Evolutionary conservation across 2,113 vertebrate species (phyloP), one percentile per base, ranked within the genome.

Genomic region (Callipepla californica): DNA sequence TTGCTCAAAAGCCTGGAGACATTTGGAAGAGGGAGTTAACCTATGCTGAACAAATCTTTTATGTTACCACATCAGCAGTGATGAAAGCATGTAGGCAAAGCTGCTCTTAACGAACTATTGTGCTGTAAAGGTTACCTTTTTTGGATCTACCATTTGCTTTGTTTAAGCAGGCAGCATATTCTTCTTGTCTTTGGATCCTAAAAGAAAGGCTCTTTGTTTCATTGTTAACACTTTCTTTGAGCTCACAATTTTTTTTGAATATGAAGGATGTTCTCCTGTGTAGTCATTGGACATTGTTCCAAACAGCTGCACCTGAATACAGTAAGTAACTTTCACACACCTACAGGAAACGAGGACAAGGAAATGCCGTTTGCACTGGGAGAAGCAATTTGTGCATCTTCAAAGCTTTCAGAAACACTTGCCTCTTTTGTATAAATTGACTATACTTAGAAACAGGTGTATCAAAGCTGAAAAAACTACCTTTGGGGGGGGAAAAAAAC

Each of bases 381-480:
- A 85, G 75, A 91, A 92, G 68, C 65, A 85, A 80, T 81, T 28
- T 61, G 74, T 96, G 88, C 91, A 89, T 92, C 94, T 96, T 97
- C 89, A 92, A 91, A 91, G 80, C 89, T 92, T 93, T 70, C 70
- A 84, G 42, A 92, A 95, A 61, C 38, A 34, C 58, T 48, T 74
- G 16, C 12, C 92, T 89, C 62, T 40, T 82, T 87, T 45, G 18
- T 50, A 57, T 62, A 26, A 69, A n/a, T 20, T 14, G n/a, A 1
- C 40, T 47, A 3, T 50, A 21, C 57, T 89, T 48, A 45, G 26
- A 23, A 90, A 13, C 57, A 84, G 58, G 34, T 57, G 34, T 76
- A 58, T 81, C 55, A 66, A 58, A 82, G 80, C 58, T 82, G 89
- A 61, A 80, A 90, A 82, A 85, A 28, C 21, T 42, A 3, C 63